These are phyloP conservation scores for Melanostigma gelatinosum DNA, from an alignment of 2,113 vertebrate species.

Conservation along the genomic window DNA sequence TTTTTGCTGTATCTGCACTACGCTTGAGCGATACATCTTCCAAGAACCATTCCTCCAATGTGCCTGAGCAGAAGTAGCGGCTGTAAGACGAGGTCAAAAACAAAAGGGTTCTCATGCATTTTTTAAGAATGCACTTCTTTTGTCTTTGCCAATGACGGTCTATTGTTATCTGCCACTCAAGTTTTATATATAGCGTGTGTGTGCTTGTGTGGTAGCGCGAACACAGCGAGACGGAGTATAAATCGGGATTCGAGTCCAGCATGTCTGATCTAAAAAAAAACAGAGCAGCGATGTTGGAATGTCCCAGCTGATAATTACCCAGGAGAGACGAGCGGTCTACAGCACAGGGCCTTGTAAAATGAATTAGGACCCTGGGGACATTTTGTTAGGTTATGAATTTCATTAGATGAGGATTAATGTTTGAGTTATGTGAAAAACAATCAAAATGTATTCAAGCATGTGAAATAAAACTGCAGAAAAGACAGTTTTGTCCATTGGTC, in stretches of 20 bases:
- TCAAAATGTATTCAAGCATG: neutral
- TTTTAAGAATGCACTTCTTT: constrained; percentile 62
- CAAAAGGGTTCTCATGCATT: constrained; percentile 66
- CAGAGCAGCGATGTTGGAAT: constrained; percentile 35
- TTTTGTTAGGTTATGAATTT: neutral
- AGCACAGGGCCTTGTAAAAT: neutral
- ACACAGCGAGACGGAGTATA: constrained; percentile 6
- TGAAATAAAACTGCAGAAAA: neutral
- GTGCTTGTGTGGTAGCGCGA: neutral
- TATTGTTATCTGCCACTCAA: constrained; percentile 64
- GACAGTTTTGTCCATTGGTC: neutral
- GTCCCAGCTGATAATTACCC: constrained; percentile 45
- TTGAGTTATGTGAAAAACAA: neutral
- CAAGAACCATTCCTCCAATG: constrained; percentile 19
- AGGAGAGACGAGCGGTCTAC: neutral
- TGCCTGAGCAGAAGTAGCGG: constrained; percentile 20
- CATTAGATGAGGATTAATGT: neutral
- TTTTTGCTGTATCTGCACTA: neutral
- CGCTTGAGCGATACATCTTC: constrained; percentile 10
- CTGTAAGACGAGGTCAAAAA: constrained; percentile 36
- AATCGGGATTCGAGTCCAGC: constrained; percentile 40
- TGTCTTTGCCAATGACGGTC: constrained; percentile 49
- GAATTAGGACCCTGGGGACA: neutral
- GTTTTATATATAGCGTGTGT: constrained; percentile 2
- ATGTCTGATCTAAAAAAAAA: constrained; percentile 52